phyloP scores from a whole-genome alignment of 2,113 vertebrate genomes.

The Xiphophorus couchianus region DNA sequence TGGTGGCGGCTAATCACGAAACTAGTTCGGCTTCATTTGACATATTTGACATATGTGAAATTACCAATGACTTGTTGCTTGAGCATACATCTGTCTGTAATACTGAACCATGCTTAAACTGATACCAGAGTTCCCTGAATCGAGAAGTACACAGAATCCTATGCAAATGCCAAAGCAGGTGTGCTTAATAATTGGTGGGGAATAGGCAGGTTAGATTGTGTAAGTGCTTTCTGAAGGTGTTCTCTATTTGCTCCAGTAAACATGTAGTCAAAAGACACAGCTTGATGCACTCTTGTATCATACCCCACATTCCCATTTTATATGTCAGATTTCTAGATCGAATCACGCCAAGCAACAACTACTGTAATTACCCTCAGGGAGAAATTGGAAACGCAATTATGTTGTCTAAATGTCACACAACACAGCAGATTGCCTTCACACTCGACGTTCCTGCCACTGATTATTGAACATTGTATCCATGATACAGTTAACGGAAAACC shows the following conservation, averaged over 20 bases:
- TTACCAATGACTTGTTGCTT: background rate
- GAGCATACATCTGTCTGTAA: background rate
- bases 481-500: slow-evolving; percentile 2
- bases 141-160: background rate
- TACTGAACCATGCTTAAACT: background rate
- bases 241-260: background rate
- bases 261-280: background rate
- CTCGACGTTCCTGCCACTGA: background rate
- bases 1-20: background rate
- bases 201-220: background rate
- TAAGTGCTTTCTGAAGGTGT: background rate
- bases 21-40: background rate
- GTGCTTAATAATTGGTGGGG: background rate
- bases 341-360: background rate
- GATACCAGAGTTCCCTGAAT: background rate
- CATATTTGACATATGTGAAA: background rate
- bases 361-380: slow-evolving; percentile 9
- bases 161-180: background rate
- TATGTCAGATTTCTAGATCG: background rate
- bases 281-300: background rate
- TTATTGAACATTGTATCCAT: slow-evolving; percentile 6
- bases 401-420: slow-evolving; percentile 23
- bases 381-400: slow-evolving; percentile 26
- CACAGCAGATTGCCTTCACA: background rate
- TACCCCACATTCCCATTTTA: background rate